These are phyloP conservation scores for Sylvicapra grimmia DNA, from an alignment of 2,113 vertebrate species.

Conservation along the genomic window DNA sequence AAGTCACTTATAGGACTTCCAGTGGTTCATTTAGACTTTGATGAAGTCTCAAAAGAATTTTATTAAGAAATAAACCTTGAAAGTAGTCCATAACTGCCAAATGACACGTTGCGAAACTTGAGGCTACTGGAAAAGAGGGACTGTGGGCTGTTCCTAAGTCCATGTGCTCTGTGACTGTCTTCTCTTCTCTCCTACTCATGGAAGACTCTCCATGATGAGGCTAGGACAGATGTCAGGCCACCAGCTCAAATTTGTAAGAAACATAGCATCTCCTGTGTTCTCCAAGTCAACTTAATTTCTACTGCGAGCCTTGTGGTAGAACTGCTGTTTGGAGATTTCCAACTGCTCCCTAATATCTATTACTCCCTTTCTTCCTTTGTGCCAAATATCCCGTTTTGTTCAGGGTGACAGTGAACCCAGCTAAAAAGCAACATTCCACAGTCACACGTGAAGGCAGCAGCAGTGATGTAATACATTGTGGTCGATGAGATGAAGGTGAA, in stretches of 20 bases:
- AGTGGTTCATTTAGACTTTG: neutral
- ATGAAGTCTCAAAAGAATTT: neutral
- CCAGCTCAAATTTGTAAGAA: neutral
- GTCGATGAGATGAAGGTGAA: neutral
- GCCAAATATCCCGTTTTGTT: neutral
- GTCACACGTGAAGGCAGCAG: neutral
- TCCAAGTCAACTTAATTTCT: neutral
- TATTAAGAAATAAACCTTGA: neutral
- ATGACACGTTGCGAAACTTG: neutral
- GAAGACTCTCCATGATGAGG: neutral
- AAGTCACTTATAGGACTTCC: neutral
- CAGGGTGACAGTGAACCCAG: neutral
- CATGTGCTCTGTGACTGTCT: accelerated
- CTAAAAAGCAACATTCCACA: neutral
- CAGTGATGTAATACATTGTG: neutral
- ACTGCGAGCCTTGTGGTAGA: neutral
- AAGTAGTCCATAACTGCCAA: neutral
- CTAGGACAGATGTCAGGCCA: accelerated
- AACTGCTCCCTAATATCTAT: neutral
- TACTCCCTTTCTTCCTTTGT: neutral
- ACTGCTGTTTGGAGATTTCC: neutral
- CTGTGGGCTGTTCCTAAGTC: neutral
- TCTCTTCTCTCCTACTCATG: neutral
- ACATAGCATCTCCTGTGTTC: neutral
- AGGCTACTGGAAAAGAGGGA: neutral